Base-by-base conservation (phyloP, 2,888 invertebrate species). In the Oxycera nigricornis region DNA sequence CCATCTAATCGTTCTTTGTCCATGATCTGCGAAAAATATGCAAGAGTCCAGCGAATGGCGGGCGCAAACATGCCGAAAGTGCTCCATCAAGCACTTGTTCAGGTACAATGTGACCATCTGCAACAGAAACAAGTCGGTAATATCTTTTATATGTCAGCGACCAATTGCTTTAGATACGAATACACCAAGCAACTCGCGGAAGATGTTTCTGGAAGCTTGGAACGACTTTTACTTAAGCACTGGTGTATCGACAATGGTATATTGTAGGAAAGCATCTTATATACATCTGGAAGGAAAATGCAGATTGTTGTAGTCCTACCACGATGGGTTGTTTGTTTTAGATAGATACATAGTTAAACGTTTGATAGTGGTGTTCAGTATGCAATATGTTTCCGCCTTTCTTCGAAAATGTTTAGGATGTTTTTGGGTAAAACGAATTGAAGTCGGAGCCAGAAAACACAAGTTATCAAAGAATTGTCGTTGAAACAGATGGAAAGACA, bases 381-480 rank as follows among this genome's bases (percentile, higher is more conserved):
- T n/a, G n/a, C n/a, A n/a, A n/a, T 20, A 55, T 11, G 24, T 55
- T 55, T 55, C 52, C 52, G 52, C 52, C 20, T 55, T 55, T 55
- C 52, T 55, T 50, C n/a, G 3, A 11, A 35, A 11, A 50, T 55
- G 24, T 46, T 46, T 46, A 20, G 9, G 2, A 55, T 6, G 20
- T 22, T 20, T 55, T 55, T 55, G 20, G 22, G 52, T 1, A 55
- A 22, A 55, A 2, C 4, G 11, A 55, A 9, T 17, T 46, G 17
- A 11, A 7, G 46, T 46, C 46, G 46, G 46, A 7, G 46, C 2
- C 46, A 55, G 3, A 55, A 2, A 55, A 7, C 7, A 2, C 52
- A 55, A 7, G 4, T 7, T 55, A 20, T 6, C 46, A 3, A 9
- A 55, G 17, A 20, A 20, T 6, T 6, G 7, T 55, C 22, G 52